Base-by-base conservation (phyloP, 2,113 vertebrate genomes). In the Lepus americanus region DNA sequence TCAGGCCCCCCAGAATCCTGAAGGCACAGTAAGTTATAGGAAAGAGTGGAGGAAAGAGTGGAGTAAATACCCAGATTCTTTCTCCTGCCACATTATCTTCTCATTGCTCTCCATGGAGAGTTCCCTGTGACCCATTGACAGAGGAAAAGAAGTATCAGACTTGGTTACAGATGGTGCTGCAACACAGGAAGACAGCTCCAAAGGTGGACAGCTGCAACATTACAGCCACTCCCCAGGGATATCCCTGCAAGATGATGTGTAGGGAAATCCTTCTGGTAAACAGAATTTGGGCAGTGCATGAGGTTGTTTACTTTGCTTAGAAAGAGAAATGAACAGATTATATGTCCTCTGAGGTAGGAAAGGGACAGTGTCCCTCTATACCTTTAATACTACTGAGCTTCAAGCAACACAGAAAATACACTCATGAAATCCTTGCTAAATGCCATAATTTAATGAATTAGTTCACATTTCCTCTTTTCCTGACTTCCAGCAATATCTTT, bases 371-470 rank as follows among this genome's bases (percentile, higher is more conserved):
- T 11, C 53, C 23, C 33, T n/a, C 66, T 11, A 13, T 17, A 81
- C 10, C 6, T 31, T 82, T 73, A 73, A 9, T 74, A 85, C 3
- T 55, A 53, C 20, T 74, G 61, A 9, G 5, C 5, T 89, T 3
- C 27, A 89, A 61, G 13, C 92, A 82, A 79, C 20, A 83, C 9
- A 82, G 44, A 70, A 55, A 84, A 76, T 55, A 63, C 25, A 12
- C 0, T 77, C 66, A 76, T 76, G 79, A 81, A 44, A 44, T 86
- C 49, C 36, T 64, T 70, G 79, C 7, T 61, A 9, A 59, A 64
- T 85, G 11, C 19, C 72, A 44, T 91, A 51, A 33, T 25, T 77
- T 33, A 85, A 81, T 44, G 12, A 51, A 84, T 92, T 49, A 74
- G 12, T 2, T 64, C 11, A 44, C 4, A 53, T 51, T 94, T 92